Evolutionary conservation across 2,888 invertebrate species (phyloP), one percentile per base, ranked within the genome.

Genomic region (Tachina fera): DNA sequence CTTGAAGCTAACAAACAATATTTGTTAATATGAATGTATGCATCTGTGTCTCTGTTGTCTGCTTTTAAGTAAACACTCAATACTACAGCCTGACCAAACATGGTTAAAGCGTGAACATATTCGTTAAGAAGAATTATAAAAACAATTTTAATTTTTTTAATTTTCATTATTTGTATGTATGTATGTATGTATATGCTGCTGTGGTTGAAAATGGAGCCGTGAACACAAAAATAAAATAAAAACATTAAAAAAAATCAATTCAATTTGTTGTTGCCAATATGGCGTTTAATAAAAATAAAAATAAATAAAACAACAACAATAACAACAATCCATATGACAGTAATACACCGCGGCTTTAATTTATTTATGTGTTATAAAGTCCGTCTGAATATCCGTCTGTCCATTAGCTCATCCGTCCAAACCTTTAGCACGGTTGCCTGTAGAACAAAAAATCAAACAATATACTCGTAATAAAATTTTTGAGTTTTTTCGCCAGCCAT

Each of bases 231-330:
- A 43, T 14, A 65, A 60, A 70, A 75, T 74, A 51, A 76, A 67
- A 68, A 31, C 5, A 31, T 31, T 31, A 31, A 19, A 49, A 56
- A 61, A 39, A 16, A 63, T 77, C 56, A 72, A 77, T 78, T 53
- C 58, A 47, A 75, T 65, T 85, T 82, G 79, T 72, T 76, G 58
- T 67, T 76, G 83, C 83, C 79, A 83, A 86, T 80, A 80, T 83
- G 83, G 82, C 86, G 77, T 81, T 85, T 82, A 82, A 76, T 53
- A 63, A 67, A 71, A 71, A 41, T 58, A 67, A 71, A 63, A 49
- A 47, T 19, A 63, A 49, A 47, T 19, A 53, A 39, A 51, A 43
- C 13, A 70, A 56, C 71, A 47, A 49, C 9, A 58, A 22, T 10
- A 56, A 10, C 31, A 53, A 70, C 43, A 60, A 72, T 72, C 68